Evolutionary conservation across 2,113 vertebrate genomes (phyloP).

Genomic region (Calypte anna): DNA sequence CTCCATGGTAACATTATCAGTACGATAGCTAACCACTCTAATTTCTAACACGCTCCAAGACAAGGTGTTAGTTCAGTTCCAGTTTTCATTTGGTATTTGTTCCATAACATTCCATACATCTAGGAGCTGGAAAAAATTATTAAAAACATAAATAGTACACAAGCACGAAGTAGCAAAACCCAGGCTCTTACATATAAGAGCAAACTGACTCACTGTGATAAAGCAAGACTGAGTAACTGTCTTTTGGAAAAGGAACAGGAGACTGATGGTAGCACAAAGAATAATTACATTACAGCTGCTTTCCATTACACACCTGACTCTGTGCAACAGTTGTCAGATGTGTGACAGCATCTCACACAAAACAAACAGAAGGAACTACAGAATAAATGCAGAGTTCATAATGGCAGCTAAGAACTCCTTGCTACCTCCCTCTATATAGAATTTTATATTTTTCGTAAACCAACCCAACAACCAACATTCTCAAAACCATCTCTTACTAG

Average conservation of each 20-base stretch:
- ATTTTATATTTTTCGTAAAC: background rate
- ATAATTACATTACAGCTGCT: conserved; percentile 6
- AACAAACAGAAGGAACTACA: background rate
- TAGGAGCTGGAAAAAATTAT: conserved; percentile 54
- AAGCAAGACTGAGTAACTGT: conserved; percentile 12
- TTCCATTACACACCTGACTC: background rate
- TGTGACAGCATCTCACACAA: background rate
- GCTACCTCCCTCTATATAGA: background rate
- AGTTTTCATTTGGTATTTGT: conserved; percentile 62
- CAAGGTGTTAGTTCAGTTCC: conserved; percentile 62
- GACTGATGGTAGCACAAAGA: conserved; percentile 15
- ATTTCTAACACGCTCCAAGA: conserved; percentile 68
- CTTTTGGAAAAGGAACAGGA: background rate
- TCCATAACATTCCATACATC: conserved; percentile 57
- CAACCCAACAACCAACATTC: background rate
- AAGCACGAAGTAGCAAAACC: conserved; percentile 54
- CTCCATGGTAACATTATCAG: conserved; percentile 80
- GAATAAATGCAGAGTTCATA: background rate
- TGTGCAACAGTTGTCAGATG: background rate
- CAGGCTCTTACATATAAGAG: conserved; percentile 23
- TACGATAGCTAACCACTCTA: conserved; percentile 61
- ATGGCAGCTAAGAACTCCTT: background rate
- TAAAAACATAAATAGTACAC: conserved; percentile 64
- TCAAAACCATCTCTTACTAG: background rate
- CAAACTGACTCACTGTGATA: conserved; percentile 46